Evolutionary conservation across 2,797 vertebrate genomes (phyloP), one percentile per base, ranked within the genome.

Genomic region (Kryptolebias ocellatus): DNA sequence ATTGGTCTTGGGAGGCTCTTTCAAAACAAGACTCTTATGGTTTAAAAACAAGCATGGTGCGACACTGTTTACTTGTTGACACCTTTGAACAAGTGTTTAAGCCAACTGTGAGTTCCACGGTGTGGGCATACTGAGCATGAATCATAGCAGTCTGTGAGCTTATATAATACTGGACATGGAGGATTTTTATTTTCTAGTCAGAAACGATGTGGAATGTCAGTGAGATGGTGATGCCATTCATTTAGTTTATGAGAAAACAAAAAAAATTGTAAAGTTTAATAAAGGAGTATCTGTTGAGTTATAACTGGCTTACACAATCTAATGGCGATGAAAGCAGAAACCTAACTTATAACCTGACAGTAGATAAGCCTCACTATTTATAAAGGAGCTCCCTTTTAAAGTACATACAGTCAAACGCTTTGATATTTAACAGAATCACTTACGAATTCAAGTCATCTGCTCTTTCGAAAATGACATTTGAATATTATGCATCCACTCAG

Each of bases 1-100:
- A 89, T 82, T 89, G 87, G 80, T 78, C 73, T 72, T 72, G 3
- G 45, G 85, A 81, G 73, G 70, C 57, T 64, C 20, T 71, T 81
- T 70, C 50, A 52, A 70, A 78, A 76, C 54, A 78, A 78, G 18
- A 60, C 70, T 78, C 37, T 34, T 42, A 56, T 31, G 64, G 67
- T 73, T 83, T 57, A 54, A 76, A 86, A 83, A 84, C 61, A 80
- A 73, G 67, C 73, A 54, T 31, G 24, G 59, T 15, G 49, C 0
- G 27, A 78, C 60, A 66, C 56, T 53, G 70, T 83, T 85, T 74
- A 76, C 56, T 66, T 74, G 53, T 85, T 83, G 67, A 77, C 72
- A 86, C 80, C 64, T 87, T 72, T 0, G 4, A 66, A 74, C 51
- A 77, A 72, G 47, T 68, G 63, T 71, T 74, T 37, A 20, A 56